Conservation (phyloP, 2,113 vertebrate species). For the Noturus placidus region DNA sequence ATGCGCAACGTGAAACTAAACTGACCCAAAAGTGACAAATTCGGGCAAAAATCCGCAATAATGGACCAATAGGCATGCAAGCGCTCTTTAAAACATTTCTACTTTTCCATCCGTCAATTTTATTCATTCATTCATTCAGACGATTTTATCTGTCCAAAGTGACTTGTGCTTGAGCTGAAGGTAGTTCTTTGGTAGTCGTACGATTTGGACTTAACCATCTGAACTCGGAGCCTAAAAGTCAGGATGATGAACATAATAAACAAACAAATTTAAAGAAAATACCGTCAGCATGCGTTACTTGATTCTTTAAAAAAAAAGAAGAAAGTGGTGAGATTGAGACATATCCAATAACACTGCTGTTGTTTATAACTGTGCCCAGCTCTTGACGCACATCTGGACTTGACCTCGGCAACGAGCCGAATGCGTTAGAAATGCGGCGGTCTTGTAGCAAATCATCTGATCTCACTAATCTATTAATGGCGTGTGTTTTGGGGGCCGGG, state of each 20-base stretch:
- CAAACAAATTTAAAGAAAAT: neutral
- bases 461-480: conserved; percentile 22
- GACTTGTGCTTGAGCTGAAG: neutral
- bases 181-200: neutral
- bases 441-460: neutral
- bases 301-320: neutral
- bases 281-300: neutral
- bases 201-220: neutral
- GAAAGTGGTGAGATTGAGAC: neutral
- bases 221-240: neutral
- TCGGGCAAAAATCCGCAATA: no score
- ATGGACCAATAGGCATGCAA: no score
- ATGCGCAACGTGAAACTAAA: neutral
- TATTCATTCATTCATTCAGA: neutral
- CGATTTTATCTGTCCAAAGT: neutral
- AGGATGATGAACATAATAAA: neutral
- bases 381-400: neutral
- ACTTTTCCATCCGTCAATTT: no score
- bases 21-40: neutral
- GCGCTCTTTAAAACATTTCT: no score
- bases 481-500: conserved; percentile 9
- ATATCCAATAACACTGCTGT: neutral
- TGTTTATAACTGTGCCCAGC: neutral
- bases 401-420: neutral
- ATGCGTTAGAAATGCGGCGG: neutral